phyloP scores from a whole-genome alignment of 2,113 vertebrate species.

The Mirza zaza region DNA sequence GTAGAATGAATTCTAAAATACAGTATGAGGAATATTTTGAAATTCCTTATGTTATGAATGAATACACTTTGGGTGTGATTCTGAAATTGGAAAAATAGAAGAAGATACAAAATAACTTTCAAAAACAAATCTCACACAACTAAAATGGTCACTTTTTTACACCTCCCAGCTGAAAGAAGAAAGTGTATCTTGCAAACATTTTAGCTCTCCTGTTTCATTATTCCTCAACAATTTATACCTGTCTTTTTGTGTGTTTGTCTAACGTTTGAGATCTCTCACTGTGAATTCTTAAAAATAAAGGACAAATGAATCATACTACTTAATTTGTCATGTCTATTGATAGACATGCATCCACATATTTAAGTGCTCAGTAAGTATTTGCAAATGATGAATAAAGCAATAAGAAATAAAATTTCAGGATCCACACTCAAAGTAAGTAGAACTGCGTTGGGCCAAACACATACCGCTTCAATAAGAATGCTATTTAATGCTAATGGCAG shows the following conservation, averaged over 20 bases:
- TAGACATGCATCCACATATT: background rate
- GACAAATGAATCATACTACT: background rate
- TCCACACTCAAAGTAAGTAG: background rate
- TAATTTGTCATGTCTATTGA: background rate
- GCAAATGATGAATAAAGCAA: background rate
- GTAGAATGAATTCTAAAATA: background rate
- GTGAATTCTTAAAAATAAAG: background rate
- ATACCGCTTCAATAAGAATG: no score
- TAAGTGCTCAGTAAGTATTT: background rate
- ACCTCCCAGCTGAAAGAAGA: background rate
- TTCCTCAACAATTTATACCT: background rate
- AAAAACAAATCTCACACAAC: background rate
- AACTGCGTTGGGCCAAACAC: background rate
- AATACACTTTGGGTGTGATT: background rate
- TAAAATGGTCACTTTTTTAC: background rate
- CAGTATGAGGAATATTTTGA: background rate
- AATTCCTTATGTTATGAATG: background rate
- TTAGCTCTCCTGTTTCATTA: constrained; percentile 2
- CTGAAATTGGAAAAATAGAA: background rate
- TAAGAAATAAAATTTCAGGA: background rate
- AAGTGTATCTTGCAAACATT: background rate
- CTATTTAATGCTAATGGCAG: background rate
- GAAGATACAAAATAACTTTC: background rate
- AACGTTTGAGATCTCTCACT: background rate
- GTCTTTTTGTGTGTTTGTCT: background rate